A percentile compares a stretch with the other conserved stretches of the same genome.
Conservation (phyloP, 2,888 invertebrate genomes). For the Desoria tigrina region DNA sequence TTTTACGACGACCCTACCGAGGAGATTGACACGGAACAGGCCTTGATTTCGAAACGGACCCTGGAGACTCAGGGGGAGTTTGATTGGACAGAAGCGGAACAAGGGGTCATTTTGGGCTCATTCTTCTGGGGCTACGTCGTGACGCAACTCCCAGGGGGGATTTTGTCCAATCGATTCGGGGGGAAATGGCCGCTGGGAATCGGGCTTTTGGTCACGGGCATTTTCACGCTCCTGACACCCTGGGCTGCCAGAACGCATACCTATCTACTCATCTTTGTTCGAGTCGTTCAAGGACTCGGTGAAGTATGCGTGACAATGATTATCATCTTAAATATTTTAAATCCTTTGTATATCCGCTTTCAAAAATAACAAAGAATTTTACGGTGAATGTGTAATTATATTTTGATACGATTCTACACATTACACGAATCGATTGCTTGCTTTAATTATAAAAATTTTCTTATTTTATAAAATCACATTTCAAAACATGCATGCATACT, state of each 20-base stretch:
- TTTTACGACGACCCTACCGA: background rate
- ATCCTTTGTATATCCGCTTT: background rate
- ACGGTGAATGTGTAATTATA: too few species aligned
- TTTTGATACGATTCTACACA: too few species aligned
- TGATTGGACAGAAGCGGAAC: slow-evolving; percentile 38
- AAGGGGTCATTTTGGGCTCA: slow-evolving; percentile 33
- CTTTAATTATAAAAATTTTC: background rate
- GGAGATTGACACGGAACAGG: background rate
- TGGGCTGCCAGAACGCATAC: slow-evolving; percentile 57
- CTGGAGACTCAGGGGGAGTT: slow-evolving; percentile 28
- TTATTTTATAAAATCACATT: background rate
- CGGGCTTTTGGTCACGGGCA: slow-evolving; percentile 78
- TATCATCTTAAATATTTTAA: too few species aligned
- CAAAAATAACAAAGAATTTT: too few species aligned
- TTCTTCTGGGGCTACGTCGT: slow-evolving; percentile 39
- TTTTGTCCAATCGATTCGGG: slow-evolving; percentile 77
- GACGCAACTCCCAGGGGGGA: slow-evolving; percentile 66
- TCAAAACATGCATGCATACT: background rate
- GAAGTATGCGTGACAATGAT: slow-evolving; percentile 57
- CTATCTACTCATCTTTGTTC: slow-evolving; percentile 56
- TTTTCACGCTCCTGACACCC: slow-evolving; percentile 59
- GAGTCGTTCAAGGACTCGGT: slow-evolving; percentile 60
- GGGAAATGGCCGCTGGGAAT: slow-evolving; percentile 81
- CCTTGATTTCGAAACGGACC: background rate
- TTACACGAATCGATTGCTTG: too few species aligned